Conservation (phyloP, 2,888 invertebrate genomes). For the Apotomis capreana region DNA sequence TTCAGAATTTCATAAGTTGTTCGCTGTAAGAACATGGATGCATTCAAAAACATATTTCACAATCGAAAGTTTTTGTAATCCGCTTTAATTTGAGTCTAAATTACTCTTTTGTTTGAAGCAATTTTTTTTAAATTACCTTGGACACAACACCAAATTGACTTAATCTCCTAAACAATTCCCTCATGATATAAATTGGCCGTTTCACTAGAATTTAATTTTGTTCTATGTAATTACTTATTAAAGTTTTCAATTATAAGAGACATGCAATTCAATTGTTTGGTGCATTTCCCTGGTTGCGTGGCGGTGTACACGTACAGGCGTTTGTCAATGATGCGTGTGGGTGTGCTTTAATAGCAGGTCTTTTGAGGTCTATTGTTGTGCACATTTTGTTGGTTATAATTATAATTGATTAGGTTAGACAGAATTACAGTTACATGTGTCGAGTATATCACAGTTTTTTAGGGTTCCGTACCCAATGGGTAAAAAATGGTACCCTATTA, state of each 20-base stretch:
- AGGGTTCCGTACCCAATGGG: no score
- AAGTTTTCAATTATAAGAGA: slow-evolving; percentile 26
- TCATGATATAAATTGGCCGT: slow-evolving; percentile 32
- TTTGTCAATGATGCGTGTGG: slow-evolving; percentile 6
- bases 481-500: no score
- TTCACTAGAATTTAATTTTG: slow-evolving; percentile 28
- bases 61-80: slow-evolving; percentile 24
- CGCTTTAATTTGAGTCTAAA: slow-evolving; percentile 9
- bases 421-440: no score
- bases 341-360: slow-evolving; percentile 9
- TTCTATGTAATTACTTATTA: slow-evolving; percentile 30
- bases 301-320: not conserved
- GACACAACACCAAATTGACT: slow-evolving; percentile 19
- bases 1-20: not conserved
- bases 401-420: no score
- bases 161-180: slow-evolving; percentile 19
- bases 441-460: no score
- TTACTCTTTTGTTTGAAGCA: slow-evolving; percentile 35
- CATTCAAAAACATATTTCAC: slow-evolving; percentile 3
- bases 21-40: no score
- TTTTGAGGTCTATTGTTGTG: no score
- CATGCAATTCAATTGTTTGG: slow-evolving; percentile 37
- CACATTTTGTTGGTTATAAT: no score
- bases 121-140: slow-evolving; percentile 36
- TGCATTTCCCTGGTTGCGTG: slow-evolving; percentile 10